Evolutionary conservation across 2,113 vertebrate species (phyloP).

Genomic region (Phyllostomus hastatus): DNA sequence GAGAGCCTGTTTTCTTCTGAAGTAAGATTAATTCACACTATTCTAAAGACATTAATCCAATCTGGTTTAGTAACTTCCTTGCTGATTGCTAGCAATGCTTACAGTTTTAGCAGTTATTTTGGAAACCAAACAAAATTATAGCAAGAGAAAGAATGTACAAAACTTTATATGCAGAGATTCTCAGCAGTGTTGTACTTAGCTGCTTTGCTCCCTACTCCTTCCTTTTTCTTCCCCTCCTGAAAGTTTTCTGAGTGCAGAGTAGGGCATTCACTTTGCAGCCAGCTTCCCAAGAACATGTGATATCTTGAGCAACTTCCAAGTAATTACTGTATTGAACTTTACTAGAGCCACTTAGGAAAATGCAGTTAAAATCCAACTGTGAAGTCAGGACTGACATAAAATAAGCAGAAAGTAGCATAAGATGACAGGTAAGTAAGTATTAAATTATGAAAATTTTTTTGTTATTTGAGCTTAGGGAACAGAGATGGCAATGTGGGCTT

Average conservation of each 20-base stretch:
- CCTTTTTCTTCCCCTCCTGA: not conserved
- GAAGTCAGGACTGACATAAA: not conserved
- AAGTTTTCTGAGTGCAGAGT: not conserved
- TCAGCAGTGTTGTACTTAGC: not conserved
- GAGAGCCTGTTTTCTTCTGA: not conserved
- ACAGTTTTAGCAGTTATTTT: not conserved
- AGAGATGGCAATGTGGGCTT: not conserved
- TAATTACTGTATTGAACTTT: not conserved
- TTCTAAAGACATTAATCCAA: slow-evolving; percentile 30
- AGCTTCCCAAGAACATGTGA: not conserved
- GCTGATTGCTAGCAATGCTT: not conserved
- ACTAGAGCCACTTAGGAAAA: not conserved
- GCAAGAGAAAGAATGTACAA: not conserved
- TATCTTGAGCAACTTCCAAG: not conserved
- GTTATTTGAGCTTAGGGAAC: not conserved
- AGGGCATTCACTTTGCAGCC: not conserved
- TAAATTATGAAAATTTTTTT: not conserved
- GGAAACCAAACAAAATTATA: not conserved
- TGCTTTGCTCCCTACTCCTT: not conserved
- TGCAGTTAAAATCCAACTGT: not conserved
- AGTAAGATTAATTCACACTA: slow-evolving; percentile 12
- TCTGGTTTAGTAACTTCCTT: not conserved
- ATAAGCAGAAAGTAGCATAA: not conserved
- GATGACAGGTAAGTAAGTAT: not conserved
- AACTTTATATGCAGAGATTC: not conserved